Percentiles rank a stretch among this genome's conserved stretches.
Conservation (phyloP, 1,140 invertebrate species). For the Matsumurasca onukii region DNA sequence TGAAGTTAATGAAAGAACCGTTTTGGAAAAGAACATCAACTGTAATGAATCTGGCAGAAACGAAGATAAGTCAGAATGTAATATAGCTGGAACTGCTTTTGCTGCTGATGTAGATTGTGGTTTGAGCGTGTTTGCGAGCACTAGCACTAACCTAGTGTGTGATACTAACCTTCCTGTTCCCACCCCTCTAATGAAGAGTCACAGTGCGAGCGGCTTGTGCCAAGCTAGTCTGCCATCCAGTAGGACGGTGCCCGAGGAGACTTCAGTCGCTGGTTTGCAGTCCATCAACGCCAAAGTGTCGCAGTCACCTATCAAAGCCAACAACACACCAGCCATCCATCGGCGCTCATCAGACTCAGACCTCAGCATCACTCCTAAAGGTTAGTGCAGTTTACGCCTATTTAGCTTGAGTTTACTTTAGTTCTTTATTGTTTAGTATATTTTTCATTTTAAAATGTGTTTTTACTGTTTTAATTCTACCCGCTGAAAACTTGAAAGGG, state of each 20-base stretch:
- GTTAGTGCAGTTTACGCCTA: slow-evolving; percentile 63
- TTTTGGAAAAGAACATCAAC: too few relatives aligned
- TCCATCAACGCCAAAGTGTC: slow-evolving; percentile 47
- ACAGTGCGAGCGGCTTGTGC: slow-evolving; percentile 23
- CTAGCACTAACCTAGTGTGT: slow-evolving; percentile 6
- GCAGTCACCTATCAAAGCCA: slow-evolving; percentile 53
- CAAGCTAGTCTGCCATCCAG: slow-evolving; percentile 28
- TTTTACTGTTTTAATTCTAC: too few relatives aligned
- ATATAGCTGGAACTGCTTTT: too few relatives aligned
- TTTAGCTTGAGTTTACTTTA: too few relatives aligned
- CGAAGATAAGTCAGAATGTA: too few relatives aligned
- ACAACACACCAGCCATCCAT: slow-evolving; percentile 45
- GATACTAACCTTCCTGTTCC: slow-evolving; percentile 7
- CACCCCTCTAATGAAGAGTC: slow-evolving; percentile 21
- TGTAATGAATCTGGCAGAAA: too few relatives aligned
- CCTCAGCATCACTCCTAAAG: slow-evolving; percentile 88
- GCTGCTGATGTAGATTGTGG: too few relatives aligned
- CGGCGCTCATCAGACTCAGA: slow-evolving; percentile 91
- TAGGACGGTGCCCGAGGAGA: slow-evolving; percentile 30
- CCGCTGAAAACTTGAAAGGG: too few relatives aligned
- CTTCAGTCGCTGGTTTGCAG: slow-evolving; percentile 49
- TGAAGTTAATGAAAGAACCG: too few relatives aligned
- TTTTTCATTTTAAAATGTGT: too few relatives aligned
- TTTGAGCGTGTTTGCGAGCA: too few relatives aligned
- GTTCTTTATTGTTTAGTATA: too few relatives aligned